Evolutionary conservation across 2,888 invertebrate genomes (phyloP).

Genomic region (Papilio protenor): DNA sequence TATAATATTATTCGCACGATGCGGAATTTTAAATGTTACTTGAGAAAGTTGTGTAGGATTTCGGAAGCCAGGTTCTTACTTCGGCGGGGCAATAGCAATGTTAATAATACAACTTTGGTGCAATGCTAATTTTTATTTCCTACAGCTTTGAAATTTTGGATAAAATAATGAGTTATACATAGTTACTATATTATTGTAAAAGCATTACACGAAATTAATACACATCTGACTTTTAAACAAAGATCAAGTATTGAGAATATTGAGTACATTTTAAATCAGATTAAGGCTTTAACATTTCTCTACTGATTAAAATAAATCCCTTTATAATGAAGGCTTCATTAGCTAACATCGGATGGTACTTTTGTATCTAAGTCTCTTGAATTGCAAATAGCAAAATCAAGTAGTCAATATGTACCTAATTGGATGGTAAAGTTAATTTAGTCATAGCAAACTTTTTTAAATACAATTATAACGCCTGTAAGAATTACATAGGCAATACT

Average conservation of each 20-base stretch:
- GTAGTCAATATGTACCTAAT: not conserved
- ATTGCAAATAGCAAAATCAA: not conserved
- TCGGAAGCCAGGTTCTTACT: not conserved
- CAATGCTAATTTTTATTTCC: not conserved
- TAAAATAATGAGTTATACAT: too few relatives aligned
- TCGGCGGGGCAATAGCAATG: slow-evolving; percentile 1
- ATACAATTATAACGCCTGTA: not conserved
- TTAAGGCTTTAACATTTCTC: slow-evolving; percentile 29
- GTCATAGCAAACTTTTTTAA: not conserved
- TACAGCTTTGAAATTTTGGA: not conserved
- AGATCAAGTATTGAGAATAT: not conserved
- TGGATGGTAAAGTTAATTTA: not conserved
- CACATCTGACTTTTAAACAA: slow-evolving; percentile 17
- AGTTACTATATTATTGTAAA: too few relatives aligned
- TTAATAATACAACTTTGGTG: not conserved
- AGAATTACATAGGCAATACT: not conserved
- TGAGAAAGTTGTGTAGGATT: not conserved
- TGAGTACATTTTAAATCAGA: slow-evolving; percentile 28
- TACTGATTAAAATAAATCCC: slow-evolving; percentile 29
- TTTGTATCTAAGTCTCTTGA: not conserved
- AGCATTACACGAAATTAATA: not conserved
- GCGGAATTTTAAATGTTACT: not conserved
- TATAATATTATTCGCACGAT: not conserved
- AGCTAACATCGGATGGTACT: not conserved
- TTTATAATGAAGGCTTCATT: slow-evolving; percentile 29